phyloP scores from a whole-genome alignment of 2,113 vertebrate genomes.

The Strigops habroptila region DNA sequence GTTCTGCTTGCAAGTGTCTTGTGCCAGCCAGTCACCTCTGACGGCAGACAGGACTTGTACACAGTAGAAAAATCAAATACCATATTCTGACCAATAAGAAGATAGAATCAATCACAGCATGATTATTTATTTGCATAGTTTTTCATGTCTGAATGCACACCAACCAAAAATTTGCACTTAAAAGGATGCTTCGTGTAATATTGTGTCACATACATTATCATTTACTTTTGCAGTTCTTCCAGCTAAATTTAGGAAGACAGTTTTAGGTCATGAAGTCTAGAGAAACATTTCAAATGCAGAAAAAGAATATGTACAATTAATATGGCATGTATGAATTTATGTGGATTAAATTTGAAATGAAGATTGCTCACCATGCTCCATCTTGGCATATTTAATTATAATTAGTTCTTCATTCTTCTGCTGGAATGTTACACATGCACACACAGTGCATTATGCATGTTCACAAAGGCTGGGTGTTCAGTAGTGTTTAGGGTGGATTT shows the following conservation, averaged over 20 bases:
- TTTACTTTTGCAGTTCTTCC: constrained; percentile 30
- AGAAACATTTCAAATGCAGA: constrained; percentile 7
- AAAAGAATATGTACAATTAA: not conserved
- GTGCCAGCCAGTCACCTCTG: not conserved
- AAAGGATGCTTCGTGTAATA: constrained; percentile 27
- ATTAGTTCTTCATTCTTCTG: not conserved
- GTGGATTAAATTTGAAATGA: not conserved
- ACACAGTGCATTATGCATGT: not conserved
- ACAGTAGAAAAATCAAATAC: not conserved
- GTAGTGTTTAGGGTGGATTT: not conserved
- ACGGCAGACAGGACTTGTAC: not conserved
- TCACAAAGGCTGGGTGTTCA: not conserved
- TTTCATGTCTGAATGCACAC: not conserved
- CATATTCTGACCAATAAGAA: not conserved
- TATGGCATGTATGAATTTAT: not conserved
- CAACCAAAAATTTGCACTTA: constrained; percentile 45
- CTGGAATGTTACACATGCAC: not conserved
- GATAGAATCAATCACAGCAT: not conserved
- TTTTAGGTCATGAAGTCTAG: constrained; percentile 49
- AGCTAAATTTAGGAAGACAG: constrained; percentile 60
- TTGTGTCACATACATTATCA: not conserved
- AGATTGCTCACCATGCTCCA: not conserved
- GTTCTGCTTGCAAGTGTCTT: not conserved
- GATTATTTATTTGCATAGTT: not conserved
- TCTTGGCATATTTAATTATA: not conserved